Conservation (phyloP, 2,113 vertebrate species). For the Sinocyclocheilus grahami region DNA sequence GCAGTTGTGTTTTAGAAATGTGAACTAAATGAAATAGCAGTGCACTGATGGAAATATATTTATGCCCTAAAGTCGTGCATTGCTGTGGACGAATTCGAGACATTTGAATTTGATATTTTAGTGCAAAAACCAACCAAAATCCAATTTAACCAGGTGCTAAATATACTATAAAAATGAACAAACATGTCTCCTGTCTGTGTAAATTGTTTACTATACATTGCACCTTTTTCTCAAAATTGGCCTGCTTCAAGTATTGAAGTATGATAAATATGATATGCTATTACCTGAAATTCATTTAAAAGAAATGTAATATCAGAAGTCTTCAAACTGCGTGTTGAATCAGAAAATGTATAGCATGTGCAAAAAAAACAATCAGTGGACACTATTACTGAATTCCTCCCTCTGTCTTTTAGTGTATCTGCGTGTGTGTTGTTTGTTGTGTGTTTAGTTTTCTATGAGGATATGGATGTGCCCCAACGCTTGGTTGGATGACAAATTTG, state of each 20-base stretch:
- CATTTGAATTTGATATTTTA: neutral
- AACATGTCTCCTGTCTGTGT: neutral
- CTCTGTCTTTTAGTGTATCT: neutral
- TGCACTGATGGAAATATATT: neutral
- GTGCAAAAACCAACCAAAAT: neutral
- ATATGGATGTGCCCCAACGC: conserved; percentile 25
- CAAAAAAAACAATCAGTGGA: neutral
- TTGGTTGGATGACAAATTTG: conserved; percentile 25
- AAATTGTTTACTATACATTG: neutral
- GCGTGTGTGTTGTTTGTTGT: neutral
- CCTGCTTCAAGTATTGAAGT: too few species aligned
- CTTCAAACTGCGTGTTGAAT: neutral
- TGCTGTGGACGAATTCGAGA: neutral
- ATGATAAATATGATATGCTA: neutral
- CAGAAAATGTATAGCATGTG: neutral
- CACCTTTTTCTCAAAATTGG: neutral
- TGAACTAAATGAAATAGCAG: neutral
- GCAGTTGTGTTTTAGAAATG: conserved; percentile 7
- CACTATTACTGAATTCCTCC: neutral
- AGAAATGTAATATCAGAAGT: neutral
- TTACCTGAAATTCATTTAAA: neutral
- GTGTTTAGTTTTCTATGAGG: conserved; percentile 5
- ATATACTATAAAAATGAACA: neutral
- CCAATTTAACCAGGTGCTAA: neutral
- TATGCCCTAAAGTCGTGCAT: neutral